Percentiles rank a stretch among this genome's conserved stretches.
Conservation (phyloP, 2,797 vertebrate genomes). For the Urocyon cinereoargenteus region DNA sequence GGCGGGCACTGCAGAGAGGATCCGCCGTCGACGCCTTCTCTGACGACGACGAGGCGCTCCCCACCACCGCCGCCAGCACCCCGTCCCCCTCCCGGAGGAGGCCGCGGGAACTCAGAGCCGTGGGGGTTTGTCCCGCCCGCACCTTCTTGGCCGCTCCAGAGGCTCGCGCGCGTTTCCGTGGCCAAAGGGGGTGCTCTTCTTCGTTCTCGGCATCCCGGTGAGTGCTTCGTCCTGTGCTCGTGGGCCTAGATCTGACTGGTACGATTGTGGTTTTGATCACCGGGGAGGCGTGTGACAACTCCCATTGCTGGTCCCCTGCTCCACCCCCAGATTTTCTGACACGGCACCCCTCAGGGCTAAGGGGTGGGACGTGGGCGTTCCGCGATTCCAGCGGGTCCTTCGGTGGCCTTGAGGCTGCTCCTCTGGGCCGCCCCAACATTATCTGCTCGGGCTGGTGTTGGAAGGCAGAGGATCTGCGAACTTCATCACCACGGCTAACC, state of each 20-base stretch:
- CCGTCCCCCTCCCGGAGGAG: neutral
- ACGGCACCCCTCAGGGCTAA: neutral
- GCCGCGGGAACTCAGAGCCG: neutral
- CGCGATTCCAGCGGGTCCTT: neutral
- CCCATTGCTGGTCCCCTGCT: neutral
- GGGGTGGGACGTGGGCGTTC: neutral
- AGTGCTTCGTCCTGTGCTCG: neutral
- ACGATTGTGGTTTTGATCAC: too few relatives aligned
- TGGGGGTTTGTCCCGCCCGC: neutral
- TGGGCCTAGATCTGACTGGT: too few relatives aligned
- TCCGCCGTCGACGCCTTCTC: neutral
- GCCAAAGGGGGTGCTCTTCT: neutral
- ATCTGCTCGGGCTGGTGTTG: neutral
- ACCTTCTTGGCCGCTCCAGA: neutral
- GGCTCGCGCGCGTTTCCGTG: neutral
- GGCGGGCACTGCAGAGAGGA: neutral
- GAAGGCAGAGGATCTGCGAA: neutral
- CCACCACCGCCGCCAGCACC: too few relatives aligned
- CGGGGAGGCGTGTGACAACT: neutral
- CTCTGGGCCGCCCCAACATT: neutral
- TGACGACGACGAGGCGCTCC: neutral
- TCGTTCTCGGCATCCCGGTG: neutral
- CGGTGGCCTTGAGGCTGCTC: neutral
- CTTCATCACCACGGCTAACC: neutral
- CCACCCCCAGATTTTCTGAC: neutral